Base-by-base conservation (phyloP, 2,888 invertebrate species). In the Furcula furcula region DNA sequence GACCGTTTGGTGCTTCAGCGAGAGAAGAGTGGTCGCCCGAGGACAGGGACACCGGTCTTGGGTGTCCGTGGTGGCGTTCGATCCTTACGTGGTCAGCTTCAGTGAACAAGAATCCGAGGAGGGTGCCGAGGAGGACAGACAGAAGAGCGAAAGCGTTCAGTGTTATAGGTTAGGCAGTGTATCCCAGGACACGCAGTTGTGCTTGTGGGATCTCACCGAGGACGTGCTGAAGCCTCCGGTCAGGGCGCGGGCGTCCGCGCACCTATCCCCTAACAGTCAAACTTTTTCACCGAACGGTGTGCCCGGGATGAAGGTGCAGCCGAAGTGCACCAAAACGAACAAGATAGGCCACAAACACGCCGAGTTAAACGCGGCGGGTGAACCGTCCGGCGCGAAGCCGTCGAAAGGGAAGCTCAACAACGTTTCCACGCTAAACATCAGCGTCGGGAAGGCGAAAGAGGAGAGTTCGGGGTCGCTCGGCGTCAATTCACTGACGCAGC, bases 31-130 rank as follows among this genome's bases (percentile, higher is more conserved):
- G 4, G 96, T 98, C 4, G 99, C 98, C n/a, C 90, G 99, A 23
- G 99, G 98, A 0, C 98, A 98, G 72, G 99, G 99, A 0, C 99
- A 99, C 81, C 92, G 96, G 55, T 98, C 98, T 35, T 99, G 99
- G 99, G 98, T 99, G 10, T 97, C 97, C 31, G 97, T 97, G 11
- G 98, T 99, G 11, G 95, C 98, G 3, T 98, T 98, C 71, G 97
- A 97, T 82, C 95, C 96, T 0, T 96, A 93, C 70, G 94, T 94
- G 0, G 94, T 94, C 6, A 92, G 93, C 34, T 93, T 94, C 56
- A 91, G 92, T 41, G 92, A 92, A 49, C 90, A 91, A 49, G 90
- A 90, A 37, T 90, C 89, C 53, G 90, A 90, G 68, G 93, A 92
- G 36, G 91, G 91, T 33, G 91, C 90, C 38, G 79, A 81, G 27